Conservation (phyloP, 2,113 vertebrate genomes). For the Ardeotis arabs region DNA sequence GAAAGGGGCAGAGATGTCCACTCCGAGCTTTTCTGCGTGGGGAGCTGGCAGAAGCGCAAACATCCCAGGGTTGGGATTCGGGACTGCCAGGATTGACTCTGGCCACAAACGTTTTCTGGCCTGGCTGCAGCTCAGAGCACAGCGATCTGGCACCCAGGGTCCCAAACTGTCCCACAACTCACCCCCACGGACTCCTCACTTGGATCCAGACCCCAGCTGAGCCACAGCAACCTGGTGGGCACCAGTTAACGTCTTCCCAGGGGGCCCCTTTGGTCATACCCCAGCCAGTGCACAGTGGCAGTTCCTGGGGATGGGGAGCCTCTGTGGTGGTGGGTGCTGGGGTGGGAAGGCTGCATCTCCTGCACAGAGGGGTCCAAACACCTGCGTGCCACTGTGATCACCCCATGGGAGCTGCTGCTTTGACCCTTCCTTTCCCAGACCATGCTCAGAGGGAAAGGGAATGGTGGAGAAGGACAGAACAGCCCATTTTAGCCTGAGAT, state of each 20-base stretch:
- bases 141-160: neutral
- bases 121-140: neutral
- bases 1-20: neutral
- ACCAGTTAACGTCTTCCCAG: neutral
- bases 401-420: neutral
- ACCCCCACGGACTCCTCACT: neutral
- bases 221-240: neutral
- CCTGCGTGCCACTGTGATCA: neutral
- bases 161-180: neutral
- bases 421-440: neutral
- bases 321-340: neutral
- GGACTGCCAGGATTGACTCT: neutral
- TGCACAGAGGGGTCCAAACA: neutral
- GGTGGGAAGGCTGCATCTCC: neutral
- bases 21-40: neutral
- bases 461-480: fast-evolving
- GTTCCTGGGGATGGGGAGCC: neutral
- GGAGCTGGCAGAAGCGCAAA: neutral
- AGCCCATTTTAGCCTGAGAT: neutral
- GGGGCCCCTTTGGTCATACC: neutral
- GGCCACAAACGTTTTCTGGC: neutral
- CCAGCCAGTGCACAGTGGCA: neutral
- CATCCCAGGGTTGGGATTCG: neutral
- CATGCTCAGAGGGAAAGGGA: neutral
- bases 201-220: neutral